Base-by-base conservation (phyloP, 2,113 vertebrate species). In the Oreochromis tanganicae region DNA sequence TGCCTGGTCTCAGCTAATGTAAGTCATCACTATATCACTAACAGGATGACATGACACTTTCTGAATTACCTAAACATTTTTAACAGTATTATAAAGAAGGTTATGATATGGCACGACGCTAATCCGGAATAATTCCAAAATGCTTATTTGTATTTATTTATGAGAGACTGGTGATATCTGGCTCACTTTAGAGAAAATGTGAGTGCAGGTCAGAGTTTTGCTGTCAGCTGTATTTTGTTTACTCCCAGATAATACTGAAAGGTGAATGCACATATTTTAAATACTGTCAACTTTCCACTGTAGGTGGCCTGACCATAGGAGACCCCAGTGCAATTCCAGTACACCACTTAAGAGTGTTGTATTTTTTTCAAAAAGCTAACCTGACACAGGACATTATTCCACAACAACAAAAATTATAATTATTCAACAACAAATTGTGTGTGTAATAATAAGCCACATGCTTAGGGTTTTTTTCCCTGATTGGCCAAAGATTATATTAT, bases 291-390 rank as follows among this genome's bases (percentile, higher is more conserved):
- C 5, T 24, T 10, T 46, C 21, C 38, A 27, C 38, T 27, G 38
- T 43, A 17, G 38, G 38, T 68, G 13, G n/a, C 21, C 12, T 43
- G 7, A 43, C 38, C 66, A 6, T 24, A 9, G 38, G 13, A 43
- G 38, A 71, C 66, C 13, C 12, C 4, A 1, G 0, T 43, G 13
- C n/a, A 71, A 43, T 46, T 16, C 66, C 8, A 16, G 7, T 9
- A 13, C 21, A 46, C 66, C 21, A 1, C 38, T 73, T 46, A 43
- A 24, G 3, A 46, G 12, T 27, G 38, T 27, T 43, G 38, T 43
- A 0, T 0, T 3, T 71, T 1, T 71, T 43, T 2, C 7, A 43
- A 24, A 43, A 6, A 24, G n/a, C n/a, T 43, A 24, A 16, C 9
- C 66, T 71, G n/a, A 71, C 66, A 27, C 66, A 27, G 38, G 5